phyloP scores from a whole-genome alignment of 2,888 invertebrate species.

The Cryptus viduatorius region DNA sequence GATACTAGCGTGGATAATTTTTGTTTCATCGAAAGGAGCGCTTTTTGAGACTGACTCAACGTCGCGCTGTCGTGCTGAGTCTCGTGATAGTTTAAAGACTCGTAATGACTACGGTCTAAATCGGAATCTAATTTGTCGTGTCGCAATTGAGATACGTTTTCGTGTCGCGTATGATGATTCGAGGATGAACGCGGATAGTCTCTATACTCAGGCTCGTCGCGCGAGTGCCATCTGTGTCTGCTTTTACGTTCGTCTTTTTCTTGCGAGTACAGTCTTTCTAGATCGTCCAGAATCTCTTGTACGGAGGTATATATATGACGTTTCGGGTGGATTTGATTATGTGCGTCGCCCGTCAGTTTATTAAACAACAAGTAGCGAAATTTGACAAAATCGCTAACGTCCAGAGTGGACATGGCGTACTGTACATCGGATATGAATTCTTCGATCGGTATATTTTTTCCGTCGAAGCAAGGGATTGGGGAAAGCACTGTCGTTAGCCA shows the following conservation, averaged over 20 bases:
- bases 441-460: slow-evolving; percentile 19
- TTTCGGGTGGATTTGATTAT: background rate
- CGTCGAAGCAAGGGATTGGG: slow-evolving; percentile 10
- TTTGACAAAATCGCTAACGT: background rate
- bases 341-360: slow-evolving; percentile 14
- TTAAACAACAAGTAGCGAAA: slow-evolving; percentile 17
- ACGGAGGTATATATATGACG: background rate
- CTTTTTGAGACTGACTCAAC: background rate
- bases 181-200: too few species aligned
- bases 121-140: background rate
- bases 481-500: background rate
- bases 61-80: background rate
- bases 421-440: slow-evolving; percentile 29
- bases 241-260: too few species aligned
- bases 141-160: too few species aligned
- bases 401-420: slow-evolving; percentile 21
- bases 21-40: background rate
- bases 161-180: too few species aligned
- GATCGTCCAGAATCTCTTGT: too few species aligned
- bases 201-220: too few species aligned
- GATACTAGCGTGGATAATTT: background rate
- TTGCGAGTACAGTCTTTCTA: too few species aligned
- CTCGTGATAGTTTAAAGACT: background rate
- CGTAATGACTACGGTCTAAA: background rate
- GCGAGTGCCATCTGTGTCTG: too few species aligned